These are phyloP conservation scores for Lasius platythorax DNA, from an alignment of 2,888 invertebrate species.

Conservation along the genomic window DNA sequence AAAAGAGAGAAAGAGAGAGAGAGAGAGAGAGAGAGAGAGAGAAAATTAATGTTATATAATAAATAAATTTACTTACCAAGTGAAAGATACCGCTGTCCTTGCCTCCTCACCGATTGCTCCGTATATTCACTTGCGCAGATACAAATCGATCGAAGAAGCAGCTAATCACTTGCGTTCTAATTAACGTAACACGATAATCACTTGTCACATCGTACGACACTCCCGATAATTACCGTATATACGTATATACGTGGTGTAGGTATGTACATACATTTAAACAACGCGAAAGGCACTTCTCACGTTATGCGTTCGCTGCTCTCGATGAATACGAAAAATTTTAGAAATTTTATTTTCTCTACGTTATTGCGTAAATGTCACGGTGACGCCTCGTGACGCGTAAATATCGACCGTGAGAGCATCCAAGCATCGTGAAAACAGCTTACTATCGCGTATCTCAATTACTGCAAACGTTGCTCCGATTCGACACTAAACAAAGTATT, in stretches of 20 bases:
- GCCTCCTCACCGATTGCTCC: not conserved
- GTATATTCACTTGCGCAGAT: not conserved
- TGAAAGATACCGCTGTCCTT: not conserved
- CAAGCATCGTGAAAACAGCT: not conserved
- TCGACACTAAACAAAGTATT: not conserved
- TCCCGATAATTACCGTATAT: not conserved
- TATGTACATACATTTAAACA: not conserved
- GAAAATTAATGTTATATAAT: not conserved
- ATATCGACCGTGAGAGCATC: not conserved
- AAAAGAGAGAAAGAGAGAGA: not conserved
- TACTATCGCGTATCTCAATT: not conserved
- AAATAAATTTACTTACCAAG: slow-evolving; percentile 8
- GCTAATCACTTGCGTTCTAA: slow-evolving; percentile 19
- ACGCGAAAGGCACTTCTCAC: not conserved
- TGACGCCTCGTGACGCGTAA: not conserved
- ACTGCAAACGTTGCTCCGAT: not conserved
- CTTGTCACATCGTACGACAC: not conserved
- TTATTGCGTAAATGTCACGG: not conserved
- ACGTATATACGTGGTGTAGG: not conserved
- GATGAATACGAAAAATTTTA: not conserved
- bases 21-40: too few relatives aligned
- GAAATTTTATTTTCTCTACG: too few relatives aligned
- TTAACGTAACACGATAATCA: slow-evolving; percentile 14
- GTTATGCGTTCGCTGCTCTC: too few relatives aligned
- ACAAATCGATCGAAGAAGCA: slow-evolving; percentile 15